These are phyloP conservation scores for Pangasius djambal DNA, from an alignment of 2,797 vertebrate genomes.

Conservation along the genomic window DNA sequence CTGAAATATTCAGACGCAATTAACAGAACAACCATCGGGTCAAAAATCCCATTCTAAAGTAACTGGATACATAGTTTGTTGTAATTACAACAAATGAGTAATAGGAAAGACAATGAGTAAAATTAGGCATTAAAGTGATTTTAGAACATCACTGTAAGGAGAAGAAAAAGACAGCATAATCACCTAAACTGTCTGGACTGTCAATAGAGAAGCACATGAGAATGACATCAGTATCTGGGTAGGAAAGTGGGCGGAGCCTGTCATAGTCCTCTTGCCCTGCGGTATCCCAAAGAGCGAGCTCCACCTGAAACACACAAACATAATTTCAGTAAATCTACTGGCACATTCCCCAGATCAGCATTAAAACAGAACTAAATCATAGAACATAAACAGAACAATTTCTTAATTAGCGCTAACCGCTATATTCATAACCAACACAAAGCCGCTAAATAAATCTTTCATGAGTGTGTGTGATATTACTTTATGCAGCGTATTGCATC, in stretches of 20 bases:
- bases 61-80: not conserved
- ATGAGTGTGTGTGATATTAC: not conserved
- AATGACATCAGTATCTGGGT: slow-evolving; percentile 98
- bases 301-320: slow-evolving; percentile 79
- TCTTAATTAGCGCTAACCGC: not conserved
- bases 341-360: not conserved
- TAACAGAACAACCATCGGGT: not conserved
- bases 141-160: not conserved
- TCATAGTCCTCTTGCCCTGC: slow-evolving; percentile 99
- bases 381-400: too few relatives aligned
- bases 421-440: not conserved
- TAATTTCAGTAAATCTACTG: not conserved
- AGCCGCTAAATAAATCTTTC: not conserved
- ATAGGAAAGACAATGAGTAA: not conserved
- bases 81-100: not conserved
- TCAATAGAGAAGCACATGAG: slow-evolving; percentile 99
- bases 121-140: not conserved
- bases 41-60: not conserved
- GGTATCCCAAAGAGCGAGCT: slow-evolving; percentile 97
- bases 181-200: slow-evolving; percentile 99
- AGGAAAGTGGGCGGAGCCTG: slow-evolving; percentile 95
- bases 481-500: not conserved
- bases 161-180: slow-evolving; percentile 55
- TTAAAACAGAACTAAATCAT: not conserved
- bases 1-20: not conserved